Base-by-base conservation (phyloP, 2,888 invertebrate genomes). In the Cantharis flavilabris region DNA sequence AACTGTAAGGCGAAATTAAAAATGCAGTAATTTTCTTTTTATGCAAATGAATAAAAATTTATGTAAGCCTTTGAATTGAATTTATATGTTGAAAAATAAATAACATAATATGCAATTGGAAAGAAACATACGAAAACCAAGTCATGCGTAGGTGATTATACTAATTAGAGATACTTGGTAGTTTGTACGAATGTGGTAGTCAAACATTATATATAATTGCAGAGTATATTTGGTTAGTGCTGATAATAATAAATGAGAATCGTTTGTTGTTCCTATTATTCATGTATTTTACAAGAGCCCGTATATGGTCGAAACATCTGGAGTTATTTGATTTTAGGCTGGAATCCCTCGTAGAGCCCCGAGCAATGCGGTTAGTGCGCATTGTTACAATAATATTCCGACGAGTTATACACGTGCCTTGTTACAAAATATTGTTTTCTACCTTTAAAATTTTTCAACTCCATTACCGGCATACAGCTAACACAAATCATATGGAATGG, bases 361-460 rank as follows among this genome's bases (percentile, higher is more conserved):
- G 83, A 85, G 87, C 86, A 82, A 86, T 87, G 87, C 87, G 86
- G 87, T 86, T 86, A 86, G 84, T 85, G 84, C 85, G 84, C 84
- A 86, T 85, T 86, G 86, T 86, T 85, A 84, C 85, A 84, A 85
- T 85, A 84, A 81, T 81, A 82, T 81, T 78, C 81, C 81, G 23
- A 33, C 80, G 81, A 81, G 80, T 81, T 80, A 80, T 73, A 80
- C 81, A 80, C 81, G 80, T 79, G 80, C 80, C 80, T 77, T 74
- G 76, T 78, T 75, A 67, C 75, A 76, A 76, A 73, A 74, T 73
- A 76, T 72, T 73, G 63, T 62, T 75, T 69, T 80, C 76, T 80
- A 80, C 76, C 80, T 81, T 79, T 80, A 78, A 74, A 78, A 76
- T 80, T 70, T 78, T 62, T 76, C 49, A 49, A n/a, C 49, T 49